phyloP scores from a whole-genome alignment of 1,140 invertebrate genomes.

The Formica exsecta region DNA sequence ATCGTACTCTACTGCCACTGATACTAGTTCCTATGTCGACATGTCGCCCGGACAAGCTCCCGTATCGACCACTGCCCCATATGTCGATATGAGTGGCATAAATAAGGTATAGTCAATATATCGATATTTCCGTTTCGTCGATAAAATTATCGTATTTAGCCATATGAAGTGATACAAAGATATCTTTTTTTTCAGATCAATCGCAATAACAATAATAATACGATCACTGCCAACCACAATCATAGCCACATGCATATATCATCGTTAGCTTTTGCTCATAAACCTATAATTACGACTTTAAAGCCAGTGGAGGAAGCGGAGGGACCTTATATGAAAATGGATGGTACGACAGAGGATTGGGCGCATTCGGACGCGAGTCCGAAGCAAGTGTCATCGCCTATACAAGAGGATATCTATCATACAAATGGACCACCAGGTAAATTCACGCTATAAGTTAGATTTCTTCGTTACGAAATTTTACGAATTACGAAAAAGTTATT shows the following conservation, averaged over 20 bases:
- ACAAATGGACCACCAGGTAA: conserved; percentile 85
- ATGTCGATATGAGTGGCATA: conserved; percentile 86
- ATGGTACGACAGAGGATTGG: conserved; percentile 81
- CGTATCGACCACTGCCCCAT: conserved; percentile 81
- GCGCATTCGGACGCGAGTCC: conserved; percentile 79
- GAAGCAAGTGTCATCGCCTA: conserved; percentile 82
- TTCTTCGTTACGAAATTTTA: too few relatives aligned
- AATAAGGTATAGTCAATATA: conserved; percentile 79
- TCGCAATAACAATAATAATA: conserved; percentile 85
- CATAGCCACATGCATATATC: conserved; percentile 83
- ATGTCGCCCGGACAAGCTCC: conserved; percentile 86
- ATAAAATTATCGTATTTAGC: background rate
- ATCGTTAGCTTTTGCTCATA: conserved; percentile 79
- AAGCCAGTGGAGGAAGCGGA: conserved; percentile 85
- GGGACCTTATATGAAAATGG: conserved; percentile 82
- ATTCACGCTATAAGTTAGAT: too few relatives aligned
- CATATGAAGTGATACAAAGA: background rate
- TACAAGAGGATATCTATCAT: conserved; percentile 84
- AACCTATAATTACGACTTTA: conserved; percentile 82
- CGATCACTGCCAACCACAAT: conserved; percentile 84
- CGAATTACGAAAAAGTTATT: background rate
- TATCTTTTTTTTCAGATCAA: conserved; percentile 79
- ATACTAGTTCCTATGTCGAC: conserved; percentile 87
- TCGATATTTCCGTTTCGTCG: background rate
- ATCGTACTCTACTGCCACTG: conserved; percentile 84